Evolutionary conservation across 2,113 vertebrate species (phyloP), one percentile per base, ranked within the genome.

Genomic region (Prolemur simus): DNA sequence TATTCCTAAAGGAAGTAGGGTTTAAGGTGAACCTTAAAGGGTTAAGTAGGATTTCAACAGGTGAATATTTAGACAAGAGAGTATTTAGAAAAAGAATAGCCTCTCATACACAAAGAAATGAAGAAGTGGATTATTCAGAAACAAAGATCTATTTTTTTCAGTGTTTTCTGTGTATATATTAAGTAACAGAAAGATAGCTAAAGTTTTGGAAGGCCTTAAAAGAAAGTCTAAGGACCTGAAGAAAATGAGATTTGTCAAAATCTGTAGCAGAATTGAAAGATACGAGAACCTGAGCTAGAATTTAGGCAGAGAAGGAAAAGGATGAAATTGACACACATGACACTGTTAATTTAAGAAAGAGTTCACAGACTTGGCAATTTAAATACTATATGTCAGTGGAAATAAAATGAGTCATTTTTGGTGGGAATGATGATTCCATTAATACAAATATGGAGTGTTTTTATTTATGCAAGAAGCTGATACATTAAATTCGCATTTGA

Each of bases 221-320:
- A 78, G 21, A 66, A 86, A 17, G 9, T 85, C 49, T 91, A 13
- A 88, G 39, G 45, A 66, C 39, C 74, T 73, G 39, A 83, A 78
- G 49, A 92, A 80, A 81, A 49, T 89, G 68, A 81, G 68, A 58
- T 89, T 89, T 95, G 56, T 97, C 27, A 37, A 92, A 92, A 13
- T 54, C 18, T 88, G 2, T 32, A 47, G n/a, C 15, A 86, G 34
- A 78, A 37, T 42, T 52, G 15, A 82, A 92, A 60, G 34, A 68
- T 56, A 34, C 17, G 32, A 87, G 49, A 84, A 4, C 37, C 56
- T 87, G 42, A 83, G 66, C 37, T 78, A 90, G 47, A 95, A 66
- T 64, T 81, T 73, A 58, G 34, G 60, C 8, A 86, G 18, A 82
- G 39, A 83, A 90, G 54, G 29, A 68, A 89, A 86, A 73, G 39